Evolutionary conservation across 2,113 vertebrate species (phyloP).

Genomic region (Bujurquina vittata): DNA sequence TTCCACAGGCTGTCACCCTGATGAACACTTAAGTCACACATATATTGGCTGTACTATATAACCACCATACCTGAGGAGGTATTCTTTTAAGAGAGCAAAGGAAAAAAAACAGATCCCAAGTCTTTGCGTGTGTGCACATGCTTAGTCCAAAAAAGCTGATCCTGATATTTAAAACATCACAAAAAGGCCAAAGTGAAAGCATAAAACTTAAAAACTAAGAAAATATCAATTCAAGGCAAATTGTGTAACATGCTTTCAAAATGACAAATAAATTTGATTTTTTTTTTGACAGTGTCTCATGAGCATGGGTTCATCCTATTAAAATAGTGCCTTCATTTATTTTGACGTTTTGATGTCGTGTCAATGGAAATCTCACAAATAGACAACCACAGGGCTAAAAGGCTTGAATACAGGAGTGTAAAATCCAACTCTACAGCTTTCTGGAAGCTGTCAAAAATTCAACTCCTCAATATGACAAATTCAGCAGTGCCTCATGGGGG

Average conservation of each 20-base stretch:
- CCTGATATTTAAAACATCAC: background rate
- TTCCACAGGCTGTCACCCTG: no score
- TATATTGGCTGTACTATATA: no score
- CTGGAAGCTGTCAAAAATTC: conserved; percentile 66
- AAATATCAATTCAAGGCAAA: background rate
- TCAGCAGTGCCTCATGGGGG: conserved; percentile 59
- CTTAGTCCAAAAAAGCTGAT: no score
- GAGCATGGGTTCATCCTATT: conserved; percentile 20
- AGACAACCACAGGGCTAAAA: conserved; percentile 49
- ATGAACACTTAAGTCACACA: no score
- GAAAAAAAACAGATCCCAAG: no score
- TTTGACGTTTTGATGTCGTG: conserved; percentile 40
- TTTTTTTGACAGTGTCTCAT: conserved; percentile 15
- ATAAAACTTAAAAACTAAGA: background rate
- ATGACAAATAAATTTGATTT: conserved; percentile 12
- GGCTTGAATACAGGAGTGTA: conserved; percentile 36
- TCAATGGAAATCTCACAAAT: conserved; percentile 47
- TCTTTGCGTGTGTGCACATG: no score
- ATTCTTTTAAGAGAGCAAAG: no score
- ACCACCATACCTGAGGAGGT: no score
- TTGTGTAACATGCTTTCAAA: background rate
- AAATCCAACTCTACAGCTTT: conserved; percentile 53
- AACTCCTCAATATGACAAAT: conserved; percentile 54
- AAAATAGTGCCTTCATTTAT: conserved; percentile 36
- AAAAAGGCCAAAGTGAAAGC: background rate